phyloP scores from a whole-genome alignment of 2,888 invertebrate species.

The Suillia variegata region DNA sequence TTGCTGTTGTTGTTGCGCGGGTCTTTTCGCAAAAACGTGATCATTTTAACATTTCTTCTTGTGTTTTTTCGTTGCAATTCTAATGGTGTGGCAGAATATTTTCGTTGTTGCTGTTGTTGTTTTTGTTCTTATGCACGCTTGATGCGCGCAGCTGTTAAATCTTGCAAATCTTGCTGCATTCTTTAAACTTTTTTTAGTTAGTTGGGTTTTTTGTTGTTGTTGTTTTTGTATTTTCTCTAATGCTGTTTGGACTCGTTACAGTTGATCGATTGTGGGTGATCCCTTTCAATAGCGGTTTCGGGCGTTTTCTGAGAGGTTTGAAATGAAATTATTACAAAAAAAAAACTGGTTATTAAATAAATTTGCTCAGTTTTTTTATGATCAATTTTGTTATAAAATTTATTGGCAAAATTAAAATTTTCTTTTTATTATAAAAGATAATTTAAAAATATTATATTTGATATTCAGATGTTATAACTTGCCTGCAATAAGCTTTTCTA shows the following conservation, averaged over 20 bases:
- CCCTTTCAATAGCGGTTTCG: constrained; percentile 19
- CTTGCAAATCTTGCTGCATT: constrained; percentile 8
- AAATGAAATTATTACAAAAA: no score
- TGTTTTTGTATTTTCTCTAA: constrained; percentile 15
- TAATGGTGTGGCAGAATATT: constrained; percentile 34
- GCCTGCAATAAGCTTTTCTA: no score
- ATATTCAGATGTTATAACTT: no score
- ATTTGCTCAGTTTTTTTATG: no score
- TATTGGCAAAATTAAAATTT: no score
- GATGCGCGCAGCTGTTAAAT: constrained; percentile 19
- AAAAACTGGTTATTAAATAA: no score
- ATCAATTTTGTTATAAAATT: no score
- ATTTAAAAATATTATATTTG: no score
- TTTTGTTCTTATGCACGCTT: no score
- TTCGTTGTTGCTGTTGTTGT: constrained; percentile 32
- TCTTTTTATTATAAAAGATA: no score
- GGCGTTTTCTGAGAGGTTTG: constrained; percentile 5
- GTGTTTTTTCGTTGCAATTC: constrained; percentile 47
- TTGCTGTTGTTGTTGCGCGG: no score
- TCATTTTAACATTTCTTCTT: constrained; percentile 55
- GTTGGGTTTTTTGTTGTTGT: constrained; percentile 13
- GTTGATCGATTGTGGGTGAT: constrained; percentile 45
- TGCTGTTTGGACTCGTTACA: constrained; percentile 28
- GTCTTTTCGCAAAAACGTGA: constrained; percentile 48
- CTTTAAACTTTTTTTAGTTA: constrained; percentile 9